Evolutionary conservation across 2,797 vertebrate species (phyloP), one percentile per base, ranked within the genome.

Genomic region (Accipiter fasciatus): DNA sequence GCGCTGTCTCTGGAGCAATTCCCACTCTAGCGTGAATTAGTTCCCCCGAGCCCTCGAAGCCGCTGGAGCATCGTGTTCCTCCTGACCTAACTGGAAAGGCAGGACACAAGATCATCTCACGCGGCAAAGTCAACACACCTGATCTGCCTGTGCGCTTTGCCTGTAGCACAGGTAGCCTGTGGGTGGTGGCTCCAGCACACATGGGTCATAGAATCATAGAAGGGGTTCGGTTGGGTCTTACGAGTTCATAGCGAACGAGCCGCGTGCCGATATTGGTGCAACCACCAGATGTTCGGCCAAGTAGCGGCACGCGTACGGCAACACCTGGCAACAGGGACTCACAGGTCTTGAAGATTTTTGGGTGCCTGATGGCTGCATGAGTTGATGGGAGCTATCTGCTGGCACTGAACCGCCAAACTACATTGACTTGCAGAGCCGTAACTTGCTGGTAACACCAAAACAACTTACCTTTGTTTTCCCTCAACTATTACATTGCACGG

Each of bases 121-220:
- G 0, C 1, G 1, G 50, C 29, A 52, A 67, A 89, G 37, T 14
- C n/a, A 55, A 39, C 22, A 37, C 0, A 0, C 9, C 4, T 42
- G 25, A 31, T 17, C 37, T 11, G 4, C n/a, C 50, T 5, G 5
- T 7, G 70, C 5, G 39, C 35, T 29, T 57, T n/a, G 42, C 31
- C 26, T 40, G 61, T 26, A 25, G 39, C 37, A 35, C 71, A 10
- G 0, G 0, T 10, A 46, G 21, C 20, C 69, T 49, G 54, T 6
- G 21, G 52, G 4, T 29, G n/a, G 17, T 47, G 47, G 24, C 6
- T 50, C 6, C 71, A 40, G 9, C 26, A 44, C 22, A 5, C 6
- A 2, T 1, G 25, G 10, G 16, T 66, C 84, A 8, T 19, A 31
- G 29, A 54, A 31, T 31, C 52, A 13, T 8, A 19, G 29, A 31